Evolutionary conservation across 2,113 vertebrate genomes (phyloP).

Genomic region (Saccopteryx bilineata): DNA sequence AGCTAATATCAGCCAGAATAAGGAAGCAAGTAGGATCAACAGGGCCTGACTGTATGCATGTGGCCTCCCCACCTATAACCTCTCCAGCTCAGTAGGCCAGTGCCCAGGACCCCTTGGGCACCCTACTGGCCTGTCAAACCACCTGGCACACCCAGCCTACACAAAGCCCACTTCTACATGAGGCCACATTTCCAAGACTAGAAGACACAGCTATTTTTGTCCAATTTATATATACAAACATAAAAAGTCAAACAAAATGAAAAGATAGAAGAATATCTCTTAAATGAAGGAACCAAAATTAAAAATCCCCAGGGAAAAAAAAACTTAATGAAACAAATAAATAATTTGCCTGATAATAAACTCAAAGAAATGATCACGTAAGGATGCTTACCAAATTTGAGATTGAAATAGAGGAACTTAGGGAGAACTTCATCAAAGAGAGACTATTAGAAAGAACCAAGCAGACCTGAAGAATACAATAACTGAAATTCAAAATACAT

Average conservation of each 20-base stretch:
- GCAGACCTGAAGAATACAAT: not conserved
- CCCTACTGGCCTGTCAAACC: not conserved
- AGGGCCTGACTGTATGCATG: not conserved
- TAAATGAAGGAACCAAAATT: not conserved
- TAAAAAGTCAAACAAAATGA: not conserved
- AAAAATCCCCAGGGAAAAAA: not conserved
- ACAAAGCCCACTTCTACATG: not conserved
- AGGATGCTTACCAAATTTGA: not conserved
- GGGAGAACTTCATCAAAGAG: not conserved
- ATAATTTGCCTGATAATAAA: not conserved
- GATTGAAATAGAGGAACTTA: not conserved
- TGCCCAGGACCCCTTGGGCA: not conserved
- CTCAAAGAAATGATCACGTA: not conserved
- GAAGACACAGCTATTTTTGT: not conserved
- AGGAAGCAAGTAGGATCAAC: not conserved
- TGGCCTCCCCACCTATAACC: not conserved
- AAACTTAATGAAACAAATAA: not conserved
- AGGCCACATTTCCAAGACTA: not conserved
- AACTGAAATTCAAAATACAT: not conserved
- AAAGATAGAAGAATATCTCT: not conserved
- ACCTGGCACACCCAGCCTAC: not conserved
- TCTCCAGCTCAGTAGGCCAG: not conserved
- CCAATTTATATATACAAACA: not conserved
- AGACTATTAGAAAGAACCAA: not conserved
- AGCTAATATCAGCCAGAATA: too few relatives aligned